A percentile compares a stretch with the other conserved stretches of the same genome.
phyloP scores from a whole-genome alignment of 2,113 vertebrate genomes.

The Platichthys stellatus region DNA sequence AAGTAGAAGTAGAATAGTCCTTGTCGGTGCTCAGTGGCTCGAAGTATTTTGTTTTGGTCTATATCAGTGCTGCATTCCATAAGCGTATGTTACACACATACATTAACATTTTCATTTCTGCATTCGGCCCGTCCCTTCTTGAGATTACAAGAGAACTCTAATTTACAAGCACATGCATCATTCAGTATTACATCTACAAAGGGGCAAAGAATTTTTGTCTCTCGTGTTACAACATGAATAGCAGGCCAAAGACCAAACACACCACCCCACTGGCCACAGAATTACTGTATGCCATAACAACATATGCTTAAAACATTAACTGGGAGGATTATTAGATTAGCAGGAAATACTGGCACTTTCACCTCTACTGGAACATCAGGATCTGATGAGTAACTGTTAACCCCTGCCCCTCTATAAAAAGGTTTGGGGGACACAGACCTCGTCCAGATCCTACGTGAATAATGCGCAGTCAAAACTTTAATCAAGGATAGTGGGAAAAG shows the following conservation, averaged over 20 bases:
- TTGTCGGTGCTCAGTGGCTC: not conserved
- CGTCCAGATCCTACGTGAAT: not conserved
- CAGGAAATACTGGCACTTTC: conserved; percentile 10
- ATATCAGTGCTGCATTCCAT: no score
- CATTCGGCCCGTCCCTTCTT: no score
- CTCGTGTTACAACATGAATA: not conserved
- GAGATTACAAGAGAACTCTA: no score
- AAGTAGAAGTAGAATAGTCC: not conserved
- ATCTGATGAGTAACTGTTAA: conserved; percentile 4
- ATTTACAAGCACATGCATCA: no score
- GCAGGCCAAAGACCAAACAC: not conserved
- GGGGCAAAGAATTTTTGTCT: not conserved
- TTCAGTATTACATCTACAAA: no score
- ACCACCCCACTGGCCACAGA: not conserved
- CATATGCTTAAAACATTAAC: conserved; percentile 38
- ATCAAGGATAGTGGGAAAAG: conserved; percentile 20
- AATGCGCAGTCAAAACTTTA: not conserved
- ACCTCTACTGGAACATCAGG: conserved; percentile 15
- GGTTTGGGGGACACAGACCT: conserved; percentile 4
- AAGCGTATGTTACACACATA: no score
- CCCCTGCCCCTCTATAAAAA: not conserved
- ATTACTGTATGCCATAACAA: conserved; percentile 18
- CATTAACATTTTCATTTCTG: no score
- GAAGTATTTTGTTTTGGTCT: no score
- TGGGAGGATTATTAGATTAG: conserved; percentile 48